Evolutionary conservation across 2,797 vertebrate species (phyloP), one percentile per base, ranked within the genome.

Genomic region (Coregonus suidteri): DNA sequence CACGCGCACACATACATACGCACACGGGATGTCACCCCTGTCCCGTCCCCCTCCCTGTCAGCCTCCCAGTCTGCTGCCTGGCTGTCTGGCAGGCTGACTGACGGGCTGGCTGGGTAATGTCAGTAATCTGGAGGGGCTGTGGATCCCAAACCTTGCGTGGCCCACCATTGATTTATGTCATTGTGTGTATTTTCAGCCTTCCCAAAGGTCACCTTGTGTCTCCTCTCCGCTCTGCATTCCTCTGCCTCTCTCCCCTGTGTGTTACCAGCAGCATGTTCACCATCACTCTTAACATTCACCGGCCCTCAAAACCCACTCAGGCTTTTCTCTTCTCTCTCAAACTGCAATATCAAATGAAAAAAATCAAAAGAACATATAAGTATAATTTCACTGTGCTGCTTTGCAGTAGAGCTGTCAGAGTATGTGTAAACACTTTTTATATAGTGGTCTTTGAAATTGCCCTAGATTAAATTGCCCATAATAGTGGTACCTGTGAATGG

Each of bases 111-210:
- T 59, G 56, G 41, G 41, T 47, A 47, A 13, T 47, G 41, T 90
- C 85, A 88, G 78, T 74, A 71, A 47, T 53, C 78, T 64, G 80
- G 62, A 87, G 87, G 83, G 84, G 83, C 83, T 82, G 82, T 86
- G 84, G 78, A 90, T 88, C 86, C 79, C 37, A 52, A 90, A 85
- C 90, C 91, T 90, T 87, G 62, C 0, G 79, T 81, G 86, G 84
- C 81, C 85, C 81, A 31, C 71, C 86, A 90, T 91, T 91, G 91
- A 93, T 93, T 93, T 91, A 91, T 92, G 91, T 90, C 91, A 90
- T 89, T 89, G 88, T 91, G 86, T 91, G 91, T 85, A 77, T 90
- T 92, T 90, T 88, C 86, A 91, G 89, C 87, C 88, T 83, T 87
- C 91, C 87, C 88, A 90, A 85, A 91, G 91, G 92, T 93, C 91